These are phyloP conservation scores for Oscheius sp. DNA, from an alignment of 2,888 invertebrate species.

Conservation along the genomic window DNA sequence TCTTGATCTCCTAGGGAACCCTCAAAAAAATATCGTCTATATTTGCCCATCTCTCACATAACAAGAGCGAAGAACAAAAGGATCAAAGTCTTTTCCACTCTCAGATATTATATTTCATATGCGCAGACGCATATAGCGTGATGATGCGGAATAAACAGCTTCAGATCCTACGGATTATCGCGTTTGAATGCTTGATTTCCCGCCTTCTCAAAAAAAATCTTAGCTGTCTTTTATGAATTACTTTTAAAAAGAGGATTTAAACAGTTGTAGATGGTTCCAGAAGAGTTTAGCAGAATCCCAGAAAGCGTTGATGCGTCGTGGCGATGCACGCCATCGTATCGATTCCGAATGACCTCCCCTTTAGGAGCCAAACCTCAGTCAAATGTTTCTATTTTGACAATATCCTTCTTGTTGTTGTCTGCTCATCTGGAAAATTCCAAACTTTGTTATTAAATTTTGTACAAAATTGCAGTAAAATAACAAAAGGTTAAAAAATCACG, in stretches of 20 bases:
- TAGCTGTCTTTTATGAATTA: no score
- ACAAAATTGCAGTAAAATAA: background rate
- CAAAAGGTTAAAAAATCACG: background rate
- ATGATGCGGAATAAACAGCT: slow-evolving; percentile 6
- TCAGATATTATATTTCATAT: no score
- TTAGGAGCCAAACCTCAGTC: slow-evolving; percentile 37
- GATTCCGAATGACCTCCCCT: slow-evolving; percentile 33
- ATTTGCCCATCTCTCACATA: no score
- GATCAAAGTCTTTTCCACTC: no score
- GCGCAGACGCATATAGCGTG: background rate
- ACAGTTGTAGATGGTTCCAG: no score
- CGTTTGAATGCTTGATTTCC: slow-evolving; percentile 2
- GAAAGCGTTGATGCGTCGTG: slow-evolving; percentile 32
- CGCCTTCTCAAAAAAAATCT: no score
- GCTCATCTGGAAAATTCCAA: background rate
- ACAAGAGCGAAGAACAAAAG: no score
- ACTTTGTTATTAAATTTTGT: background rate
- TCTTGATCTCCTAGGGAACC: no score
- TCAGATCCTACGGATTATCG: background rate
- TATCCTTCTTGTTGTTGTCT: no score
- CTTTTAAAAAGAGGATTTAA: slow-evolving; percentile 2
- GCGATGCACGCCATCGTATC: slow-evolving; percentile 34
- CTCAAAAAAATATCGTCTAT: no score
- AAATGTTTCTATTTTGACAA: slow-evolving; percentile 33
- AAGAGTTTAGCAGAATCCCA: slow-evolving; percentile 20